Evolutionary conservation across 2,797 vertebrate genomes (phyloP).

Genomic region (Aselliscus stoliczkanus): DNA sequence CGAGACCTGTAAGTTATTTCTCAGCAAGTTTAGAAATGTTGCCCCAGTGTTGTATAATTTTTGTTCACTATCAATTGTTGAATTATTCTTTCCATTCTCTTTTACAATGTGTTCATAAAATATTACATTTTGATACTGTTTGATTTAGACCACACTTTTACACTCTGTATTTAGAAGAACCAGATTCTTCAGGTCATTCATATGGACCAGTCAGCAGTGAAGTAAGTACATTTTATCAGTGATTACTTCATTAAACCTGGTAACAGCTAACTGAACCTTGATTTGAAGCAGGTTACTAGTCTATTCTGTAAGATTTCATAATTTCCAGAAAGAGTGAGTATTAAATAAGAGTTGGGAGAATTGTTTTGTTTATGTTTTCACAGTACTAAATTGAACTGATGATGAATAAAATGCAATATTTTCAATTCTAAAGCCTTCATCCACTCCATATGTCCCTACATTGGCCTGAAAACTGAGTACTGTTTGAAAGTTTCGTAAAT

Average conservation of each 20-base stretch:
- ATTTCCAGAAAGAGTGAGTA: constrained; percentile 14
- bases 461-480: background rate
- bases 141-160: constrained; percentile 96
- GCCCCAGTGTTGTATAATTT: background rate
- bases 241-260: background rate
- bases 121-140: constrained; percentile 88
- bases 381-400: background rate
- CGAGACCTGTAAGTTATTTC: background rate
- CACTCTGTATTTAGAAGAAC: constrained; percentile 98
- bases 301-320: background rate
- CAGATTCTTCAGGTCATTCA: constrained; percentile 93
- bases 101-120: constrained; percentile 83
- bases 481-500: background rate
- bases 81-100: constrained; percentile 77
- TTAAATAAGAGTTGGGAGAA: background rate
- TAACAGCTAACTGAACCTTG: background rate
- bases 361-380: background rate
- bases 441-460: background rate
- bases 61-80: constrained; percentile 70
- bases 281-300: constrained; percentile 13
- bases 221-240: constrained; percentile 84
- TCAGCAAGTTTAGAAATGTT: constrained; percentile 21
- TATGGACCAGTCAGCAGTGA: constrained; percentile 91
- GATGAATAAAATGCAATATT: background rate
- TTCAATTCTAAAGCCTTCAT: background rate